These are phyloP conservation scores for Numida meleagris DNA, from an alignment of 2,113 vertebrate species.

Conservation along the genomic window DNA sequence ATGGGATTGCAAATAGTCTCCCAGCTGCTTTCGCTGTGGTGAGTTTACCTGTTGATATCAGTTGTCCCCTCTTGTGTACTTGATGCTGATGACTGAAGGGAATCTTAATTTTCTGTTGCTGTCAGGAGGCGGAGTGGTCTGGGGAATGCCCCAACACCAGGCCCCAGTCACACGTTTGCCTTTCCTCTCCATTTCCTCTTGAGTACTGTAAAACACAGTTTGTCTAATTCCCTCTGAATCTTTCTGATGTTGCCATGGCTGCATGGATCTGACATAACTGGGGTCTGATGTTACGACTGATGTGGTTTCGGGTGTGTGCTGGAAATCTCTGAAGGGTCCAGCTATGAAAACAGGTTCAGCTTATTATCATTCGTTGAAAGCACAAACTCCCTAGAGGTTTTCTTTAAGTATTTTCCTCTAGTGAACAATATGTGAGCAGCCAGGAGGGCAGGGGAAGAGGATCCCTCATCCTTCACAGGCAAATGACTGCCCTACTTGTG, in stretches of 20 bases:
- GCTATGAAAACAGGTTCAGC: not conserved
- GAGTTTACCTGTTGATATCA: not conserved
- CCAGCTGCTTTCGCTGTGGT: not conserved
- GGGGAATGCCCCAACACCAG: not conserved
- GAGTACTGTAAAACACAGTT: not conserved
- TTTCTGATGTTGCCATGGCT: not conserved
- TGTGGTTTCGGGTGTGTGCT: not conserved
- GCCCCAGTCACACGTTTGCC: not conserved
- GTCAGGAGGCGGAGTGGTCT: not conserved
- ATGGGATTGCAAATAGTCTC: not conserved
- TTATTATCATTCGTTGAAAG: not conserved
- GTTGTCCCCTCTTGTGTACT: not conserved
- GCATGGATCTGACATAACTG: not conserved
- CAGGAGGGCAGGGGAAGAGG: not conserved
- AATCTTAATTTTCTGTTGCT: not conserved
- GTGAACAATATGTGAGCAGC: not conserved
- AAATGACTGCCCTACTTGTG: not conserved
- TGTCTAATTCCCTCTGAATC: not conserved
- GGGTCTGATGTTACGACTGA: not conserved
- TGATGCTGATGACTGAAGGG: not conserved
- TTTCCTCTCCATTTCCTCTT: not conserved
- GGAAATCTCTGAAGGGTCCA: not conserved
- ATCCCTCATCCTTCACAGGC: not conserved
- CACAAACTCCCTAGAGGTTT: not conserved
- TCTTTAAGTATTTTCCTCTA: not conserved